A percentile compares a stretch with the other conserved stretches of the same genome.
These are phyloP conservation scores for Habropoda laboriosa DNA, from an alignment of 1,140 invertebrate species.

Conservation along the genomic window DNA sequence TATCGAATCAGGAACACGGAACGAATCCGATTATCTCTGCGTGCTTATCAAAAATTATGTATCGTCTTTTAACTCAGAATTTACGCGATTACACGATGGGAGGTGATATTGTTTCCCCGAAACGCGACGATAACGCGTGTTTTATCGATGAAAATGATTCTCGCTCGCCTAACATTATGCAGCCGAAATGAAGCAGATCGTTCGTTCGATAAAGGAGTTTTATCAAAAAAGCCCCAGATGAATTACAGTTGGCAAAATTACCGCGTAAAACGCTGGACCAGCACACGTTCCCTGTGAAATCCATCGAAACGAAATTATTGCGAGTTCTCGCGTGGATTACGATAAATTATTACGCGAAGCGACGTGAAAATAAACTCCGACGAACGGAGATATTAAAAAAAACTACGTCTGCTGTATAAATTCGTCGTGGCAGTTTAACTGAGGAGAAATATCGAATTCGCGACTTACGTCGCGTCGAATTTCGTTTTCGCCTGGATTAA, in stretches of 20 bases:
- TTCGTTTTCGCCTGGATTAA: too few species aligned
- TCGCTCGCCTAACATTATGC: not conserved
- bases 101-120: too few species aligned
- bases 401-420: too few species aligned
- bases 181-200: not conserved
- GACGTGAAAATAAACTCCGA: not conserved
- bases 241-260: not conserved
- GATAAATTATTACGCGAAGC: constrained; percentile 2
- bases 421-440: too few species aligned
- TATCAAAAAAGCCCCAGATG: not conserved
- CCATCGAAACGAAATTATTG: not conserved
- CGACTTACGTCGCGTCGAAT: too few species aligned
- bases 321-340: not conserved
- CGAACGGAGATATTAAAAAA: not conserved
- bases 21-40: too few species aligned
- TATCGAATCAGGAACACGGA: too few species aligned
- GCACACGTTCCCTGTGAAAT: not conserved
- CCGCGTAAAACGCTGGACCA: not conserved
- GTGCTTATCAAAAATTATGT: too few species aligned
- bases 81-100: not conserved
- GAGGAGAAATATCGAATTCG: too few species aligned
- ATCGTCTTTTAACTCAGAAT: not conserved
- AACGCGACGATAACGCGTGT: not conserved
- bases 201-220: not conserved
- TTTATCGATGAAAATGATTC: not conserved